A percentile compares a stretch with the other conserved stretches of the same genome.
Evolutionary conservation across 2,113 vertebrate genomes (phyloP).

Genomic region (Pica pica): DNA sequence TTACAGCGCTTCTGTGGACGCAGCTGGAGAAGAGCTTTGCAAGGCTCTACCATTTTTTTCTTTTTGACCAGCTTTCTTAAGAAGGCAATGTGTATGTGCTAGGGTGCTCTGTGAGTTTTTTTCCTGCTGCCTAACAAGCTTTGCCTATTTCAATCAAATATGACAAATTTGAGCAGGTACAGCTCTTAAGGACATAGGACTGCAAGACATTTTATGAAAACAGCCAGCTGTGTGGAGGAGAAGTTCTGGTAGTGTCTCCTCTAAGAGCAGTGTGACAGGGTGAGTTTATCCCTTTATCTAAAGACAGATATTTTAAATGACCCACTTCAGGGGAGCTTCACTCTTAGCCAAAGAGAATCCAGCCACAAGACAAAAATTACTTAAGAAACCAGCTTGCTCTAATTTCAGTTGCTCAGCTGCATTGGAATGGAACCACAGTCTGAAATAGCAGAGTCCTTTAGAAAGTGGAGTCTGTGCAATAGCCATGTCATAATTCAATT

Average conservation of each 20-base stretch:
- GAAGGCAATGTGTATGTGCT: neutral
- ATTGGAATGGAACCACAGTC: neutral
- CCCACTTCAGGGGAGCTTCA: neutral
- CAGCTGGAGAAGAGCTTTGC: neutral
- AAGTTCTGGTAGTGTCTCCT: neutral
- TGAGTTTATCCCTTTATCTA: neutral
- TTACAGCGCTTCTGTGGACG: neutral
- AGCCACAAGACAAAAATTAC: neutral
- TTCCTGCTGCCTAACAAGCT: neutral
- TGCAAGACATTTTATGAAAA: neutral
- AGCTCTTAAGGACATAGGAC: neutral
- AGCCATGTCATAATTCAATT: neutral
- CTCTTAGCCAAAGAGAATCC: neutral
- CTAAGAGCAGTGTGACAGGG: neutral
- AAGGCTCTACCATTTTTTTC: neutral
- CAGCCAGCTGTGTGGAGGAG: neutral
- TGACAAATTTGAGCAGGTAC: neutral
- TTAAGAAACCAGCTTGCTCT: neutral
- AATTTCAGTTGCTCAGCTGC: neutral
- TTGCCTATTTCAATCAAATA: neutral
- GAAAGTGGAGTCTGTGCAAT: neutral
- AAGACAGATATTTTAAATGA: neutral
- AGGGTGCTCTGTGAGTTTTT: neutral
- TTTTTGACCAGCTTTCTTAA: neutral
- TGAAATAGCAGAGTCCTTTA: neutral